Conservation (phyloP, 2,888 invertebrate species). For the Oligia latruncula region DNA sequence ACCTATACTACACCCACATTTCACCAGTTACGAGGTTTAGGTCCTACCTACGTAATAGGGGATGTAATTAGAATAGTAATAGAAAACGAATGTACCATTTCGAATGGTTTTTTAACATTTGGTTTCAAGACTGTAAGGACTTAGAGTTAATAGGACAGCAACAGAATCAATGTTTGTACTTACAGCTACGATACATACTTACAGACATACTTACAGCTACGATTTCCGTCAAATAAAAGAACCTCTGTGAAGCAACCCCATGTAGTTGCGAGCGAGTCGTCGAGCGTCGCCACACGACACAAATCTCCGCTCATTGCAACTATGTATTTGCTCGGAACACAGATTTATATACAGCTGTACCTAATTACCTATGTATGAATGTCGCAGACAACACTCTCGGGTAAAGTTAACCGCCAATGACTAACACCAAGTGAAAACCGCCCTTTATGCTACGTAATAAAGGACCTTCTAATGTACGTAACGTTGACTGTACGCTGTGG, state of each 20-base stretch:
- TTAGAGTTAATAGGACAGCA: neutral
- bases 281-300: neutral
- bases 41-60: no score
- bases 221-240: constrained; percentile 2
- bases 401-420: neutral
- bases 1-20: no score
- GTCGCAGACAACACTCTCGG: neutral
- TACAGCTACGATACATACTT: neutral
- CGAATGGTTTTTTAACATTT: neutral
- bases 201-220: neutral
- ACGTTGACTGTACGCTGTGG: neutral
- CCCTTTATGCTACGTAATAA: neutral
- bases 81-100: neutral
- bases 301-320: constrained; percentile 26
- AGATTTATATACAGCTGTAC: neutral
- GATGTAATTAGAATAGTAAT: neutral
- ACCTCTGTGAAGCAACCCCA: neutral
- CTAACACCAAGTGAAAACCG: neutral
- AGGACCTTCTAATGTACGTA: neutral
- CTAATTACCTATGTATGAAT: neutral
- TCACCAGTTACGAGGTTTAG: no score
- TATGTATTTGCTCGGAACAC: constrained; percentile 8
- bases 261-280: constrained; percentile 2
- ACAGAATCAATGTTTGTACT: neutral
- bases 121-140: neutral